Percentiles rank a stretch among this genome's conserved stretches.
Evolutionary conservation across 2,888 invertebrate genomes (phyloP).

Genomic region (Trilocha varians): DNA sequence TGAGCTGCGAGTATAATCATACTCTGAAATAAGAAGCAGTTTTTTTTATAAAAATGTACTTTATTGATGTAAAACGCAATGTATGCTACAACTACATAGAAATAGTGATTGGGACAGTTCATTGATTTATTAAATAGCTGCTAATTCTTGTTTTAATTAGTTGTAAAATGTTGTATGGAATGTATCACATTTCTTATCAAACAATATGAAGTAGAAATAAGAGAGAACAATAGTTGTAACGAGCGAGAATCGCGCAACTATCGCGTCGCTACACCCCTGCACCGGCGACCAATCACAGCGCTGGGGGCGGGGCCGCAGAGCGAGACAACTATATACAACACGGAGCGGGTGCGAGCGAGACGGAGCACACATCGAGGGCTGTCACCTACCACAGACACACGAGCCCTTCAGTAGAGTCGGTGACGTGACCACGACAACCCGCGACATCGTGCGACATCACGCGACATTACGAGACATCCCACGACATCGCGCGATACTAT

Average conservation of each 20-base stretch:
- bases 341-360: background rate
- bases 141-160: background rate
- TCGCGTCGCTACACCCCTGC: conserved; percentile 6
- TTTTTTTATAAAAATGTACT: too few species aligned
- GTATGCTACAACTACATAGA: background rate
- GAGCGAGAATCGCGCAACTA: conserved; percentile 7
- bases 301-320: background rate
- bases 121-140: background rate
- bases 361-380: background rate
- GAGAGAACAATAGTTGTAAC: conserved; percentile 1
- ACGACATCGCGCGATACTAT: too few species aligned
- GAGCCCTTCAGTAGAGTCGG: background rate
- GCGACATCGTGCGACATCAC: too few species aligned
- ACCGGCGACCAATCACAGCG: conserved; percentile 9
- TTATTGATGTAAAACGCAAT: conserved; percentile 28
- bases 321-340: background rate
- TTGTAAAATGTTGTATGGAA: conserved; percentile 1
- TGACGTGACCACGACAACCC: too few species aligned
- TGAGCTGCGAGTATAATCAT: too few species aligned
- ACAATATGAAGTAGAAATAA: too few species aligned
- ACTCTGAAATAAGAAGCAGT: too few species aligned
- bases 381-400: background rate
- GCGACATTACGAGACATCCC: too few species aligned
- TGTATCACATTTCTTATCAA: background rate
- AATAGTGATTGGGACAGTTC: too few species aligned